Conservation (phyloP, 1,140 invertebrate species). For the Carposina sasakii region DNA sequence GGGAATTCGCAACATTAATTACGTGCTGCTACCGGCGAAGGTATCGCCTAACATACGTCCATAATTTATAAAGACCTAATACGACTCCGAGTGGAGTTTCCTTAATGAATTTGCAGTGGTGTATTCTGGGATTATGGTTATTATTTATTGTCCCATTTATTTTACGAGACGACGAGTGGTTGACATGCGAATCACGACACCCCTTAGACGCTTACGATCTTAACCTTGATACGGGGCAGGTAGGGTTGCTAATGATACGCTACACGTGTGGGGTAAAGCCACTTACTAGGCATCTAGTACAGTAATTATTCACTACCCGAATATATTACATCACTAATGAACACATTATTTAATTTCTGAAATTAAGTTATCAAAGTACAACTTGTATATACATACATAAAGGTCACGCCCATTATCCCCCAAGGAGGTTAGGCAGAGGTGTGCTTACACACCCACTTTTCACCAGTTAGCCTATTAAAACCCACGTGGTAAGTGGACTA, state of each 20-base stretch:
- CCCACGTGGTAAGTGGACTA: no score
- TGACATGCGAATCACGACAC: slow-evolving; percentile 13
- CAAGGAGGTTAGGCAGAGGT: no score
- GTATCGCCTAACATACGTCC: slow-evolving; percentile 2
- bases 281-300: no score
- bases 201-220: slow-evolving; percentile 14
- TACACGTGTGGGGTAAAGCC: no score
- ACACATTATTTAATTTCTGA: no score
- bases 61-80: slow-evolving; percentile 8
- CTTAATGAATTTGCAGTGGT: slow-evolving; percentile 19
- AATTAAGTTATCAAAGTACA: no score
- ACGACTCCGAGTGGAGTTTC: slow-evolving; percentile 13
- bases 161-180: slow-evolving; percentile 7
- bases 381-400: no score
- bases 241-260: slow-evolving; percentile 18
- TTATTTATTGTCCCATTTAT: slow-evolving; percentile 20
- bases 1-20: slow-evolving; percentile 30
- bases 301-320: no score
- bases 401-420: no score
- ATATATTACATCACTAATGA: no score
- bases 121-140: slow-evolving; percentile 17
- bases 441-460: no score
- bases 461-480: no score
- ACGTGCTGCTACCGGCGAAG: background rate
- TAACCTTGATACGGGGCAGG: slow-evolving; percentile 18